Conservation (phyloP, 92 coral and sea anemone species). For the Palythoa heliodiscus region DNA sequence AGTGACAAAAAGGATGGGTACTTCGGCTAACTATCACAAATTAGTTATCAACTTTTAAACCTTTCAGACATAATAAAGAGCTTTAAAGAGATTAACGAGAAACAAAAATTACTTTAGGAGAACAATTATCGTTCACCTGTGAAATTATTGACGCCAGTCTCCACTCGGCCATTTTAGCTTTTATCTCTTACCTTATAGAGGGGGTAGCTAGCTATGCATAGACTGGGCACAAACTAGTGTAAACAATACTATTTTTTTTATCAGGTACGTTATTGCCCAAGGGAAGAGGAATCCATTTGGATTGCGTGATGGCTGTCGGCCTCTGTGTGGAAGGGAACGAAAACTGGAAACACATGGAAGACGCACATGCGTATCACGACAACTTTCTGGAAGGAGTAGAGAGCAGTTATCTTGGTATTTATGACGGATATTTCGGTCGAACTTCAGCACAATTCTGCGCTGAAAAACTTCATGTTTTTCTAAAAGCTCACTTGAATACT, state of each 20-base stretch:
- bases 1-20: too few relatives aligned
- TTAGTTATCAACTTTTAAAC: too few relatives aligned
- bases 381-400: conserved; percentile 62
- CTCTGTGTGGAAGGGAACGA: conserved; percentile 84
- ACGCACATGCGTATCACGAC: conserved; percentile 69
- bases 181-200: too few relatives aligned
- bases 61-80: too few relatives aligned
- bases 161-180: background rate
- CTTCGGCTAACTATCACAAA: too few relatives aligned
- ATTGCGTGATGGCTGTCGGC: conserved; percentile 71
- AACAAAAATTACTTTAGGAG: too few relatives aligned
- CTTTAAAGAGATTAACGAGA: too few relatives aligned
- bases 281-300: conserved; percentile 55
- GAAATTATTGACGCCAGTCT: too few relatives aligned
- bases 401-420: conserved; percentile 80
- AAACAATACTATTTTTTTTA: background rate
- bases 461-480: conserved; percentile 72
- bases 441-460: conserved; percentile 80
- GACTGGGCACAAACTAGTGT: too few relatives aligned
- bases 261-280: conserved; percentile 57
- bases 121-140: too few relatives aligned
- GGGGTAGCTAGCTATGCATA: too few relatives aligned
- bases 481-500: conserved; percentile 65
- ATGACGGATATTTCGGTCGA: conserved; percentile 92
- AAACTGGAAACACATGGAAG: conserved; percentile 76